These are phyloP conservation scores for Amphipyra berbera DNA, from an alignment of 2,888 invertebrate genomes.

Conservation along the genomic window DNA sequence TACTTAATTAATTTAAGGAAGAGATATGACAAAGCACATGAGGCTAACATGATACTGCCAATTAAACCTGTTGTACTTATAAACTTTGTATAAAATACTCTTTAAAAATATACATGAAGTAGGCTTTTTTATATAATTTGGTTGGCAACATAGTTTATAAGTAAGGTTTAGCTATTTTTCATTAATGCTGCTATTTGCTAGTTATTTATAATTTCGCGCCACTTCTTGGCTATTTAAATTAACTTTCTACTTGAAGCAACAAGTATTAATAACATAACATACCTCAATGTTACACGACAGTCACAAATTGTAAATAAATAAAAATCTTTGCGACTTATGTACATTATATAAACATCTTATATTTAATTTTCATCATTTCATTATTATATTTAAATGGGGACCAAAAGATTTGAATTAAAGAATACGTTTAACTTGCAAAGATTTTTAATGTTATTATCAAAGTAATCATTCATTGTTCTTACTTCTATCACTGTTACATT, in stretches of 20 bases:
- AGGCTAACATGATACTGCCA: constrained; percentile 77
- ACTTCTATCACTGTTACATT: constrained; percentile 10
- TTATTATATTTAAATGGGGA: constrained; percentile 28
- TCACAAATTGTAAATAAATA: constrained; percentile 59
- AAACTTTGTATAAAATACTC: constrained; percentile 62
- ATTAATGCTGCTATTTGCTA: constrained; percentile 34
- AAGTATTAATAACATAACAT: constrained; percentile 51
- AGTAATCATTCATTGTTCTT: constrained; percentile 41
- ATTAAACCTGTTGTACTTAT: constrained; percentile 52
- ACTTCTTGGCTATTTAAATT: constrained; percentile 29
- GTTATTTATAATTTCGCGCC: constrained; percentile 47
- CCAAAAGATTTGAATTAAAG: constrained; percentile 40
- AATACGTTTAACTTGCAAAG: constrained; percentile 57
- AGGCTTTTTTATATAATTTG: constrained; percentile 36
- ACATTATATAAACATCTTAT: constrained; percentile 24
- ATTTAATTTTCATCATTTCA: constrained; percentile 37
- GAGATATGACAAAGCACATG: constrained; percentile 83
- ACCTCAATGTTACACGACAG: constrained; percentile 49
- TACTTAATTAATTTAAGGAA: constrained; percentile 72
- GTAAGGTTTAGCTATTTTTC: constrained; percentile 46
- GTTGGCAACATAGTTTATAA: constrained; percentile 50
- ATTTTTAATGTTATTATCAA: constrained; percentile 58
- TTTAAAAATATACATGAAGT: constrained; percentile 47
- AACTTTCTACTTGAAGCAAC: constrained; percentile 47
- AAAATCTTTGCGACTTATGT: constrained; percentile 63